Percentiles rank a stretch among this genome's conserved stretches.
These are phyloP conservation scores for Trypoxylon attenuatum DNA, from an alignment of 2,888 invertebrate genomes.

Conservation along the genomic window DNA sequence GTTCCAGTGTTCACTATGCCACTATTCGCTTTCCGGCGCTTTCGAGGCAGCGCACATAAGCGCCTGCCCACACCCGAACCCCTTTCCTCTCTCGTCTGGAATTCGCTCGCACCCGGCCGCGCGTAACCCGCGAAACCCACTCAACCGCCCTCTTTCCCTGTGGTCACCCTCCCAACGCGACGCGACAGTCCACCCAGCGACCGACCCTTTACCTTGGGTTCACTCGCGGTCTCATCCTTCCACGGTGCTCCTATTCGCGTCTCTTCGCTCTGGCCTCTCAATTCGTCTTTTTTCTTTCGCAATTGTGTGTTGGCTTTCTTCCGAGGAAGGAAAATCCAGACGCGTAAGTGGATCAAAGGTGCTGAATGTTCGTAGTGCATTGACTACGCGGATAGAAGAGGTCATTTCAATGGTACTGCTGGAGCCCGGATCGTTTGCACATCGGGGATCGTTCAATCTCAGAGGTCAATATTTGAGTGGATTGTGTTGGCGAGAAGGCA, in stretches of 20 bases:
- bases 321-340: not conserved
- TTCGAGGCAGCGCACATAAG: conserved; percentile 2
- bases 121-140: not conserved
- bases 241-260: not conserved
- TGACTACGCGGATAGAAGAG: not conserved
- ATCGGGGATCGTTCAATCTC: too few species aligned
- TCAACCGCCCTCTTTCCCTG: not conserved
- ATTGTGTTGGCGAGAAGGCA: too few species aligned
- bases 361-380: not conserved
- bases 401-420: too few species aligned
- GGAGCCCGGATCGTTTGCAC: too few species aligned
- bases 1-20: conserved; percentile 54
- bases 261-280: not conserved
- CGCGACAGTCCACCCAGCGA: too few species aligned
- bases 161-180: not conserved
- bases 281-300: not conserved
- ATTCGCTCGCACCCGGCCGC: too few species aligned
- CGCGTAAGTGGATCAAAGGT: not conserved
- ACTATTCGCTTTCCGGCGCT: conserved; percentile 61
- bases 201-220: not conserved
- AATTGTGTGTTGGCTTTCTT: not conserved
- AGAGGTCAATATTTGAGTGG: too few species aligned
- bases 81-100: too few species aligned
- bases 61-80: not conserved
- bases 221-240: not conserved